Conservation (phyloP, 2,888 invertebrate species). For the Rhimphoctona megacephalus region DNA sequence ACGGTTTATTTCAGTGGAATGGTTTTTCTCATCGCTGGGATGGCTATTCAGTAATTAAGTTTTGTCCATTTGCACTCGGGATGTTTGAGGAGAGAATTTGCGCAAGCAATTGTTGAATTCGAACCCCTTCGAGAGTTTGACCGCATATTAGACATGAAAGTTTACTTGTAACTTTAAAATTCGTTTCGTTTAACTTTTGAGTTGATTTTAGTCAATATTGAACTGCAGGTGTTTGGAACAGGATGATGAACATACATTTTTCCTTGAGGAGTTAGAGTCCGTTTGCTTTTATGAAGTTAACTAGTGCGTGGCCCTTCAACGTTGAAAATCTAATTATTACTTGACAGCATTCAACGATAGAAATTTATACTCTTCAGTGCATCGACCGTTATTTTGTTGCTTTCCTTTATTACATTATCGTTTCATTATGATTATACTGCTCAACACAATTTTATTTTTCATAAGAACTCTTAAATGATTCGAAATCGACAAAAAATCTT, state of each 20-base stretch:
- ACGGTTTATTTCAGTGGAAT: constrained; percentile 21
- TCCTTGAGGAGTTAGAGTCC: background rate
- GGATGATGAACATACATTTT: constrained; percentile 2
- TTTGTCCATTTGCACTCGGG: background rate
- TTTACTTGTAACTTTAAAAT: background rate
- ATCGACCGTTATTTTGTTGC: background rate
- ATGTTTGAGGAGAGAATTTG: background rate
- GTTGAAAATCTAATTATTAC: constrained; percentile 1
- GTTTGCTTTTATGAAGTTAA: background rate
- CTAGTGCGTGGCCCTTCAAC: background rate
- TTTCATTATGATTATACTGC: background rate
- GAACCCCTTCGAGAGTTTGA: background rate
- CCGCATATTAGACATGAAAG: background rate
- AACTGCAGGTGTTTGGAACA: background rate
- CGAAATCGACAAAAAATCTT: too few relatives aligned
- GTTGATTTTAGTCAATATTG: constrained; percentile 16
- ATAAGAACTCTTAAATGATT: background rate
- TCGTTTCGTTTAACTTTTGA: background rate
- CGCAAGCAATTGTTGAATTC: background rate
- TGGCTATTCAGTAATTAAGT: background rate
- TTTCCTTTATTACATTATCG: background rate
- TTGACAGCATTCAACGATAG: background rate
- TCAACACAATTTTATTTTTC: background rate
- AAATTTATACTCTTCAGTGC: background rate
- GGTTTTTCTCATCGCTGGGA: constrained; percentile 6